Conservation (phyloP, 2,888 invertebrate genomes). For the Philaethria dido region DNA sequence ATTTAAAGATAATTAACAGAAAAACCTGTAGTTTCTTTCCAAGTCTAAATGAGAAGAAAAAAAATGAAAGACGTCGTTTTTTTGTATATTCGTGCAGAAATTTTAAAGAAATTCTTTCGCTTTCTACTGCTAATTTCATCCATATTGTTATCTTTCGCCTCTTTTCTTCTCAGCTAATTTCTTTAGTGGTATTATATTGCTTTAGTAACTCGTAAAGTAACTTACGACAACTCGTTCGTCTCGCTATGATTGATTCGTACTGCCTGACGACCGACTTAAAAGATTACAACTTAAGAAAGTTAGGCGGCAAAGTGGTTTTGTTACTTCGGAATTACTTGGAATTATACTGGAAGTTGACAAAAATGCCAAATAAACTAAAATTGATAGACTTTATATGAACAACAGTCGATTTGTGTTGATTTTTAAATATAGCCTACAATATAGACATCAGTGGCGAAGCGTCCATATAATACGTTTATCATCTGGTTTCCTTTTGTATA, state of each 20-base stretch:
- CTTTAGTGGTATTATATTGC: constrained; percentile 8
- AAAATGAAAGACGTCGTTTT: no score
- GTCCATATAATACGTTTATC: no score
- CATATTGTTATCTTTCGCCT: neutral
- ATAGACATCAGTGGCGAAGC: no score
- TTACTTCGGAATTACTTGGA: constrained; percentile 4
- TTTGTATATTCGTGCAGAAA: no score
- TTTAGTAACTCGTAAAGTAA: constrained; percentile 9
- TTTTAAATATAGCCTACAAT: no score
- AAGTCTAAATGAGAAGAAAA: no score
- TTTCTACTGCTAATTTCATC: neutral
- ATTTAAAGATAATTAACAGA: no score
- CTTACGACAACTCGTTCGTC: constrained; percentile 24
- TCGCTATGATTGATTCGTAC: constrained; percentile 32
- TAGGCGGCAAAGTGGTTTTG: neutral
- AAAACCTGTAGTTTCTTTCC: no score
- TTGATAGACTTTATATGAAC: no score
- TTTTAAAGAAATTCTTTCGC: no score
- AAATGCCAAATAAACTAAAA: neutral
- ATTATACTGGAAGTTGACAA: neutral
- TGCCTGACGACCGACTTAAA: constrained; percentile 13
- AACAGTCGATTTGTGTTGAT: no score
- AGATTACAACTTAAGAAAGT: constrained; percentile 30
- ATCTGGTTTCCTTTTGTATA: no score
- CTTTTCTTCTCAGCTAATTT: constrained; percentile 1